phyloP scores from a whole-genome alignment of 2,797 vertebrate species.

The Bryconaethiops microstoma region DNA sequence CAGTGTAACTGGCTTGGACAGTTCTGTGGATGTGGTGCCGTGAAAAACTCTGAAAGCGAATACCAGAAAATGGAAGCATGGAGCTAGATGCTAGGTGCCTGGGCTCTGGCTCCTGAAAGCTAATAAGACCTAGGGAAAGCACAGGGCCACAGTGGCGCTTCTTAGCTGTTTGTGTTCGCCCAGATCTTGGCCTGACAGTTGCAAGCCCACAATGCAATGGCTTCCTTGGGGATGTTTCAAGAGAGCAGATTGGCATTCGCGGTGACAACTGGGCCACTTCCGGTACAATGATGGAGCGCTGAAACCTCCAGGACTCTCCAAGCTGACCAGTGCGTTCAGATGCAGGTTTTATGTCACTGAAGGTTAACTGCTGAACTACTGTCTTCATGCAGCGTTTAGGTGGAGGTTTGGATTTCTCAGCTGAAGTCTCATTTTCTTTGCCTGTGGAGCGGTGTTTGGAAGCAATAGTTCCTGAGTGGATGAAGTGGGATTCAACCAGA shows the following conservation, averaged over 20 bases:
- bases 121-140: constrained; percentile 58
- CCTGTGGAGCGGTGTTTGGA: constrained; percentile 6
- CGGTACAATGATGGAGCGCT: constrained; percentile 38
- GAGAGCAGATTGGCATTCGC: constrained; percentile 29
- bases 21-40: constrained; percentile 46
- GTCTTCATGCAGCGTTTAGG: constrained; percentile 36
- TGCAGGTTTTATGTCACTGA: neutral
- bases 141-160: constrained; percentile 53
- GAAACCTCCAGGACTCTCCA: constrained; percentile 37
- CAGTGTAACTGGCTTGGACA: constrained; percentile 37
- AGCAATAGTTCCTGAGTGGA: neutral
- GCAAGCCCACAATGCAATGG: constrained; percentile 13
- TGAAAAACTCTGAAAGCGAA: constrained; percentile 48
- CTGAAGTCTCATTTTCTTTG: constrained; percentile 52
- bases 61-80: constrained; percentile 30
- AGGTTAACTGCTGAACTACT: constrained; percentile 20
- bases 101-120: constrained; percentile 54
- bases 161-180: constrained; percentile 28
- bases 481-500: neutral
- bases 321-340: neutral
- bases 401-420: constrained; percentile 50
- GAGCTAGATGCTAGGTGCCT: constrained; percentile 21
- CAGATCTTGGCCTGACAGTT: constrained; percentile 59
- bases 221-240: constrained; percentile 38
- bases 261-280: constrained; percentile 43